Evolutionary conservation across 2,888 invertebrate genomes (phyloP), one percentile per base, ranked within the genome.

Genomic region (Tuberolachnus salignus): DNA sequence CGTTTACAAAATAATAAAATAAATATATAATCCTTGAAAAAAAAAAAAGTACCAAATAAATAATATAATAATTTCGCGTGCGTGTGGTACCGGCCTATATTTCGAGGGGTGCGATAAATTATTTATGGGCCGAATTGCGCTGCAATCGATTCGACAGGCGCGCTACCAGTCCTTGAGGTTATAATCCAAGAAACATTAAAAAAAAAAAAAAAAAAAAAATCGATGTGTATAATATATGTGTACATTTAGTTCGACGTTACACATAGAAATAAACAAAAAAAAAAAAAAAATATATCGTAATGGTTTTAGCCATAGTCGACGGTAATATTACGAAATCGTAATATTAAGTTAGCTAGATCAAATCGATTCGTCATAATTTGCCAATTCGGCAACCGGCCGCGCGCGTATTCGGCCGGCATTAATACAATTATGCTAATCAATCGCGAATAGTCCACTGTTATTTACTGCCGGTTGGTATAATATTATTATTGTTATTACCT

Each of bases 301-400:
- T 53, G 49, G 72, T 42, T 49, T 51, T 26, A 49, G 19, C 51
- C 9, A 16, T 23, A 59, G 42, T 19, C 16, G n/a, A 16, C 19
- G 1, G 11, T 21, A 59, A 26, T 19, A 34, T 78, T 57, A 21
- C 67, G 78, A 78, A 78, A 78, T 78, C 4, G 67, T 69, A 67
- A 78, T 78, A 78, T 78, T 78, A 69, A 78, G 78, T 78, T 69
- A 59, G 59, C 69, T 78, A 78, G 78, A 78, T 78, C 78, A 69
- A 78, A 78, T 78, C 78, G 78, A 78, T 78, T 78, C 78, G 78
- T 78, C 78, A 78, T 78, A 78, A 78, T 78, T 78, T 67, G 78
- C 67, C 78, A 78, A 78, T 67, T 69, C 67, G 34, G 59, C 34
- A 34, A 34, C 34, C 34, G 34, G 34, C 34, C 34, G 34, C 34